Conservation (phyloP, 2,113 vertebrate species). For the Platichthys stellatus region DNA sequence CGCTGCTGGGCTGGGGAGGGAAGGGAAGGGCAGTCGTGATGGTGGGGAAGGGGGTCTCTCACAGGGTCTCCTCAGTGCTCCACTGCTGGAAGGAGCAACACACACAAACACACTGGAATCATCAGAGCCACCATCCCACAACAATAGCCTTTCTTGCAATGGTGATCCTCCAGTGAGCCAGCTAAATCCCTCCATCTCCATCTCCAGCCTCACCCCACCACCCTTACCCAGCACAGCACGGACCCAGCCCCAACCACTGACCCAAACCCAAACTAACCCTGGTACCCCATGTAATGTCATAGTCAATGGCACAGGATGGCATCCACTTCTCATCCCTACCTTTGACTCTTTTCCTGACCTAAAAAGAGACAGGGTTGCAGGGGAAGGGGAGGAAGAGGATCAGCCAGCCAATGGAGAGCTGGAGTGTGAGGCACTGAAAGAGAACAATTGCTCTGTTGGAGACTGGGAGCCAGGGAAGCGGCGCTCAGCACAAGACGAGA, state of each 20-base stretch:
- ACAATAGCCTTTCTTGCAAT: conserved; percentile 79
- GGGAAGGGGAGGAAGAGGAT: conserved; percentile 35
- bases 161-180: conserved; percentile 54
- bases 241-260: conserved; percentile 77
- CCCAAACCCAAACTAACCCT: conserved; percentile 65
- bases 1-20: conserved; percentile 48
- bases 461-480: conserved; percentile 90
- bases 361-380: conserved; percentile 41
- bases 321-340: conserved; percentile 58
- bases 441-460: conserved; percentile 91
- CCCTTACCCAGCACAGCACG: conserved; percentile 64
- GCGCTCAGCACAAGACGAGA: conserved; percentile 83
- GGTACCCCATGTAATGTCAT: conserved; percentile 95
- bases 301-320: conserved; percentile 90
- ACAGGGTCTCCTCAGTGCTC: conserved; percentile 77
- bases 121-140: conserved; percentile 81
- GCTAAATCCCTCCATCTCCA: conserved; percentile 56
- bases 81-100: conserved; percentile 48
- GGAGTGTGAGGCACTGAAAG: conserved; percentile 95
- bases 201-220: conserved; percentile 35
- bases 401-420: conserved; percentile 80
- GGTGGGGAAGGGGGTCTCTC: conserved; percentile 62
- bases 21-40: conserved; percentile 57
- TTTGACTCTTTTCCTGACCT: conserved; percentile 66
- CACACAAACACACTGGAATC: conserved; percentile 75